Conservation (phyloP, 2,888 invertebrate genomes). For the Serripes groenlandicus region DNA sequence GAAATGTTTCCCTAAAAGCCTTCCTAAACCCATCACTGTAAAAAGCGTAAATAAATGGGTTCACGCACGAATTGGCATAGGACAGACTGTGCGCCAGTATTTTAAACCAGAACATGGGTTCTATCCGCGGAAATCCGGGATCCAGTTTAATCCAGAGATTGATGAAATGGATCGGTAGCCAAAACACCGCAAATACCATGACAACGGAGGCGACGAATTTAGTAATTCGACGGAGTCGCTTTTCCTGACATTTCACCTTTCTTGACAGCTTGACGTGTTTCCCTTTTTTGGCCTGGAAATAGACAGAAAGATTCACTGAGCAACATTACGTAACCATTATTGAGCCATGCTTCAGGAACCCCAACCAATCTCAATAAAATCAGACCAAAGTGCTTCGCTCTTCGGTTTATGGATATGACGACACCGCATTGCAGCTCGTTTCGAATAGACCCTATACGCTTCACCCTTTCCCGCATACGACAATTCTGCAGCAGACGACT, state of each 20-base stretch:
- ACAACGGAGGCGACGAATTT: conserved; percentile 83
- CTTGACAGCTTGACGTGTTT: conserved; percentile 29
- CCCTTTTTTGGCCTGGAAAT: conserved; percentile 11
- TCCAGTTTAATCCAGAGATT: conserved; percentile 75
- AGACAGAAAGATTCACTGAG: background rate
- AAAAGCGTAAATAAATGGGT: conserved; percentile 84
- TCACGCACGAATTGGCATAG: conserved; percentile 83
- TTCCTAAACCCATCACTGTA: conserved; percentile 83
- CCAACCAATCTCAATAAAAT: no score
- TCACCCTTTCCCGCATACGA: no score
- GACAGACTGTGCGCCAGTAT: conserved; percentile 81
- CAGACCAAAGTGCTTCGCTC: no score
- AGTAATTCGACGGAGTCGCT: conserved; percentile 72
- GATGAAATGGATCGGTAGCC: conserved; percentile 83
- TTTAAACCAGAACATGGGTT: conserved; percentile 72
- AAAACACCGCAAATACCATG: conserved; percentile 80
- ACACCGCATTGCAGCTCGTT: no score
- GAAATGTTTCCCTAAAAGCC: conserved; percentile 79
- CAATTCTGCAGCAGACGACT: no score
- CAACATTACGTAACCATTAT: no score
- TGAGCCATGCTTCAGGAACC: no score
- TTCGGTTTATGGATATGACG: no score
- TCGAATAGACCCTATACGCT: no score
- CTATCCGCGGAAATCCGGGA: conserved; percentile 72
- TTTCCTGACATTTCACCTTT: conserved; percentile 62